Percentiles rank a stretch among this genome's conserved stretches.
Conservation (phyloP, 2,797 vertebrate species). For the Gephyroberyx darwinii region DNA sequence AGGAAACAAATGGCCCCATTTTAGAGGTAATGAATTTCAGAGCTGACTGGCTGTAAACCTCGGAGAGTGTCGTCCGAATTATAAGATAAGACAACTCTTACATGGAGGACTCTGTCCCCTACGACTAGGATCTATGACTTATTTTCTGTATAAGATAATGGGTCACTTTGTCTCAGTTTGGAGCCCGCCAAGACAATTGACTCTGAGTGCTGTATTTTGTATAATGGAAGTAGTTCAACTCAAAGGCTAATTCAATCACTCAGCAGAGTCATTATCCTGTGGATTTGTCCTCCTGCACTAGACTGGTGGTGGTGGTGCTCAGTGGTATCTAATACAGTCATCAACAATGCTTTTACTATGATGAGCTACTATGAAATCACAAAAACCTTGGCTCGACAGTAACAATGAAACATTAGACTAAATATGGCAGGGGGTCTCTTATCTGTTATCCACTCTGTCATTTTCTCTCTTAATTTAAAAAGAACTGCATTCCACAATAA, state of each 20-base stretch:
- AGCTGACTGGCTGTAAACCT: constrained; percentile 44
- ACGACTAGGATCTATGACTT: constrained; percentile 34
- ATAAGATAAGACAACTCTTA: constrained; percentile 49
- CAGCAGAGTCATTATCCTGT: constrained; percentile 44
- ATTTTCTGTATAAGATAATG: constrained; percentile 27
- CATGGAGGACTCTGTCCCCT: constrained; percentile 30
- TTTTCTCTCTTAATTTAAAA: constrained; percentile 6
- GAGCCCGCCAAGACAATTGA: constrained; percentile 15
- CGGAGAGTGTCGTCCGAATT: constrained; percentile 42
- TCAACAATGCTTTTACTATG: constrained; percentile 19
- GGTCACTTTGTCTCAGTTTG: constrained; percentile 29
- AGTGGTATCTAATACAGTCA: constrained; percentile 16
- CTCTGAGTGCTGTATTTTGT: constrained; percentile 28
- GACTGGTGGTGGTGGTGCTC: constrained; percentile 25
- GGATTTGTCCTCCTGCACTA: constrained; percentile 15
- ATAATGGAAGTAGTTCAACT: constrained; percentile 26
- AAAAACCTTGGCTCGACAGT: constrained; percentile 23
- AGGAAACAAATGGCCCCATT: constrained; percentile 63
- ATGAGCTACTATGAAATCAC: constrained; percentile 21
- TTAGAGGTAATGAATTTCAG: constrained; percentile 63
- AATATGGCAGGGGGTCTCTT: background rate
- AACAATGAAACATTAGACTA: constrained; percentile 12
- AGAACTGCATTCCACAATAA: constrained; percentile 4
- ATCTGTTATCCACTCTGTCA: constrained; percentile 5
- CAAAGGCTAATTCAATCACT: constrained; percentile 44